Evolutionary conservation across 2,113 vertebrate genomes (phyloP).

Genomic region (Regulus satrapa): DNA sequence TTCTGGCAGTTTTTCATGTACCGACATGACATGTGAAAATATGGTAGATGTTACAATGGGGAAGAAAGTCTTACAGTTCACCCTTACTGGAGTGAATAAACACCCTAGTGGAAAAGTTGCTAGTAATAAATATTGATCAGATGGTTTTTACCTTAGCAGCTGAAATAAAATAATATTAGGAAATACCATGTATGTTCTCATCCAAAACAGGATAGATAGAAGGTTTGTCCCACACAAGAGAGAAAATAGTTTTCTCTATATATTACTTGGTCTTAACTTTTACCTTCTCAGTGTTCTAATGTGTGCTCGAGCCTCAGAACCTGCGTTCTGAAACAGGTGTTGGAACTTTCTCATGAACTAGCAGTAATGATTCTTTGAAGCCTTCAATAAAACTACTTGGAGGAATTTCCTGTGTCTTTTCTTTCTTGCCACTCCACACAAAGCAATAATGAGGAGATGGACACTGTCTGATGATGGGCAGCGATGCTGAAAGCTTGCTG

Average conservation of each 20-base stretch:
- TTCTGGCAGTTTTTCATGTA: background rate
- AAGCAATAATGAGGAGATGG: slow-evolving; percentile 62
- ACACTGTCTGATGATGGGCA: slow-evolving; percentile 21
- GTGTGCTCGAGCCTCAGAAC: background rate
- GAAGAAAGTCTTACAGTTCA: background rate
- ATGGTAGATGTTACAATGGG: background rate
- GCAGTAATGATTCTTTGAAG: slow-evolving; percentile 22
- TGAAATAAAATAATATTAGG: background rate
- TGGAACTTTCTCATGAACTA: background rate
- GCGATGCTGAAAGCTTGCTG: slow-evolving; percentile 1
- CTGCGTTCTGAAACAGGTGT: background rate
- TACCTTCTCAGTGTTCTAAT: background rate
- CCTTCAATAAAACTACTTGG: slow-evolving; percentile 34
- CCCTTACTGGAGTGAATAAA: background rate
- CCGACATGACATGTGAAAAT: background rate
- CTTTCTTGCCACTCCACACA: slow-evolving; percentile 24
- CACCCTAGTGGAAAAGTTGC: background rate
- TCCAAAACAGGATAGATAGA: background rate
- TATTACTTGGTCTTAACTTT: background rate
- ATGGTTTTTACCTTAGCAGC: background rate
- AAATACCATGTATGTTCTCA: background rate
- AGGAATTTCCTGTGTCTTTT: slow-evolving; percentile 41
- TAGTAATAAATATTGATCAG: background rate
- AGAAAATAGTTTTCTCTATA: background rate
- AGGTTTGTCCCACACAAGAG: background rate